Conservation (phyloP, 1,140 invertebrate species). For the Harlomillsia oculata region DNA sequence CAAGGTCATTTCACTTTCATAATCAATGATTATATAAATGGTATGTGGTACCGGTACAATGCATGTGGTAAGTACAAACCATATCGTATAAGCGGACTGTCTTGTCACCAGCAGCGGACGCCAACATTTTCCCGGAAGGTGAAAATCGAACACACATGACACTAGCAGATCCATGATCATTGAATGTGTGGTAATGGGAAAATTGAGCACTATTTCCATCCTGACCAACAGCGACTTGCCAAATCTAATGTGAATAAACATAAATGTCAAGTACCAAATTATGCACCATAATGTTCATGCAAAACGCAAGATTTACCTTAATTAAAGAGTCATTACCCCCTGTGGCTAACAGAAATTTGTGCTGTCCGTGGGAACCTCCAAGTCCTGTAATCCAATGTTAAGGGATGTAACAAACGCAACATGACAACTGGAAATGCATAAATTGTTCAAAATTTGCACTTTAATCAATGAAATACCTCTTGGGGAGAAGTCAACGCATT, state of each 20-base stretch:
- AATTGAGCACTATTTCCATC: slow-evolving; percentile 30
- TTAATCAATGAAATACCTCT: slow-evolving; percentile 17
- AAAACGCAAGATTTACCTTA: slow-evolving; percentile 41
- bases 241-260: slow-evolving; percentile 42
- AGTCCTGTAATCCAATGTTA: slow-evolving; percentile 11
- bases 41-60: neutral
- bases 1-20: neutral
- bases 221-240: slow-evolving; percentile 48
- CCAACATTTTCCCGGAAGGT: slow-evolving; percentile 49
- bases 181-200: slow-evolving; percentile 37
- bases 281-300: no score
- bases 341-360: slow-evolving; percentile 51
- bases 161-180: slow-evolving; percentile 34
- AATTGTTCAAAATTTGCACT: neutral
- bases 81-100: slow-evolving; percentile 57
- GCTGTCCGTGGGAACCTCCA: slow-evolving; percentile 30
- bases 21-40: neutral
- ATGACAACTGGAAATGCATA: no score
- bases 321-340: slow-evolving; percentile 62
- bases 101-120: slow-evolving; percentile 59
- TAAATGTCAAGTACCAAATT: no score
- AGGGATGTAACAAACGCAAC: neutral
- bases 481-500: slow-evolving; percentile 54
- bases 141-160: slow-evolving; percentile 50
- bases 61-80: slow-evolving; percentile 45